phyloP scores from a whole-genome alignment of 1,140 invertebrate genomes.

The Trialeurodes vaporariorum region DNA sequence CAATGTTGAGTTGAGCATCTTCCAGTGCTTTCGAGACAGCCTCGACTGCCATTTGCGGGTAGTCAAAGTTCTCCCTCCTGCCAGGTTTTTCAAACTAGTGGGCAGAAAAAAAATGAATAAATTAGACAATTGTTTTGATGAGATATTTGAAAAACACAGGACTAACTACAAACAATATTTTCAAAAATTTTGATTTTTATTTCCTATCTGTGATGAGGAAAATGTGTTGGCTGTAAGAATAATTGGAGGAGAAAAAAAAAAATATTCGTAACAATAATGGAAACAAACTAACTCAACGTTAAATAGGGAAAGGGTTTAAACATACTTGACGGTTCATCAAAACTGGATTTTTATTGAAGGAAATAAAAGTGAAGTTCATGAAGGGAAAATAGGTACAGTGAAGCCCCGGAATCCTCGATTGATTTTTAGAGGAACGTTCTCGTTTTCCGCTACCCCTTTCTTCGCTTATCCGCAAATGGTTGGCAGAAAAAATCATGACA shows the following conservation, averaged over 20 bases:
- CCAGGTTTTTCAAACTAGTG: constrained; percentile 79
- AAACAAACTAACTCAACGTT: constrained; percentile 3
- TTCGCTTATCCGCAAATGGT: too few species aligned
- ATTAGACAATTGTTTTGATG: neutral
- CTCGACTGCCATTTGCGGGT: constrained; percentile 90
- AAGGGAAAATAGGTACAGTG: too few species aligned
- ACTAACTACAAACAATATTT: neutral
- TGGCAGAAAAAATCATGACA: too few species aligned
- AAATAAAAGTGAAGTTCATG: too few species aligned
- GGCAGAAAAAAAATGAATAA: constrained; percentile 14
- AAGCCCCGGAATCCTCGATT: too few species aligned
- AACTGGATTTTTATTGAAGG: too few species aligned
- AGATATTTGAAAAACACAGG: neutral
- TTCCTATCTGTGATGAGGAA: neutral
- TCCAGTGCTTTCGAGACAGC: constrained; percentile 76
- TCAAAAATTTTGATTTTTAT: neutral
- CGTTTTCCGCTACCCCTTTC: too few species aligned
- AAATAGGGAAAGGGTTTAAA: too few species aligned
- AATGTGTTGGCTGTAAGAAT: neutral
- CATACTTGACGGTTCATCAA: too few species aligned
- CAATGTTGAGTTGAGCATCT: constrained; percentile 74
- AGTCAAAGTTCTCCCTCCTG: constrained; percentile 65
- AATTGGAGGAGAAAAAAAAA: neutral
- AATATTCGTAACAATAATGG: neutral
- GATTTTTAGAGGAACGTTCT: too few species aligned